Percentiles rank a stretch among this genome's conserved stretches.
Conservation (phyloP, 2,113 vertebrate genomes). For the Numenius arquata region DNA sequence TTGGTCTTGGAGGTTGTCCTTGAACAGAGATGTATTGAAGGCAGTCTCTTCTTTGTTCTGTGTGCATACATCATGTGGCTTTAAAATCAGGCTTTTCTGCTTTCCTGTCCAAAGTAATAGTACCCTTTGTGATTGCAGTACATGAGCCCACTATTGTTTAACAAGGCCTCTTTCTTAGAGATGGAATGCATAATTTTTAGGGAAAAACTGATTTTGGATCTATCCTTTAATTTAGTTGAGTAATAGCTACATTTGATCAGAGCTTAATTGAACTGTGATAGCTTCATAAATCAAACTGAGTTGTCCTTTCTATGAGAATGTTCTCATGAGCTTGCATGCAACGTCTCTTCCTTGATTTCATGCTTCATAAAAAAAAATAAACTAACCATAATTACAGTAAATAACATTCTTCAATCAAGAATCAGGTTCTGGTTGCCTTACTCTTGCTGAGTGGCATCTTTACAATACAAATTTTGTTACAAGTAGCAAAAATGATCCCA, state of each 20-base stretch:
- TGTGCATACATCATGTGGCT: background rate
- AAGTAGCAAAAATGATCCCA: background rate
- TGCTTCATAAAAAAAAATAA: background rate
- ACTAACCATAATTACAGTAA: background rate
- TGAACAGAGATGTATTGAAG: background rate
- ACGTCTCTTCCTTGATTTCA: background rate
- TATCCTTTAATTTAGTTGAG: slow-evolving; percentile 13
- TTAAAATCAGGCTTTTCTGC: background rate
- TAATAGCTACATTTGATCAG: background rate
- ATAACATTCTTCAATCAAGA: background rate
- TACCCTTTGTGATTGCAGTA: background rate
- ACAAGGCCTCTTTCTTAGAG: slow-evolving; percentile 29
- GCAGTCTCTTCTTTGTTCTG: background rate
- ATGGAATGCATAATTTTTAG: background rate
- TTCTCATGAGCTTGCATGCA: background rate
- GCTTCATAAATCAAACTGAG: background rate
- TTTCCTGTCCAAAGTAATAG: background rate
- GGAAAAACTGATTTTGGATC: background rate
- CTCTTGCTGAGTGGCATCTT: background rate
- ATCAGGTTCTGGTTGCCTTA: background rate
- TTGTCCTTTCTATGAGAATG: background rate
- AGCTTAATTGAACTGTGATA: background rate
- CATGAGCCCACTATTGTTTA: background rate
- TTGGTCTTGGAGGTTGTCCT: background rate
- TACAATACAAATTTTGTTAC: background rate